These are phyloP conservation scores for Orchesellides sinensis DNA, from an alignment of 2,888 invertebrate species.

Conservation along the genomic window DNA sequence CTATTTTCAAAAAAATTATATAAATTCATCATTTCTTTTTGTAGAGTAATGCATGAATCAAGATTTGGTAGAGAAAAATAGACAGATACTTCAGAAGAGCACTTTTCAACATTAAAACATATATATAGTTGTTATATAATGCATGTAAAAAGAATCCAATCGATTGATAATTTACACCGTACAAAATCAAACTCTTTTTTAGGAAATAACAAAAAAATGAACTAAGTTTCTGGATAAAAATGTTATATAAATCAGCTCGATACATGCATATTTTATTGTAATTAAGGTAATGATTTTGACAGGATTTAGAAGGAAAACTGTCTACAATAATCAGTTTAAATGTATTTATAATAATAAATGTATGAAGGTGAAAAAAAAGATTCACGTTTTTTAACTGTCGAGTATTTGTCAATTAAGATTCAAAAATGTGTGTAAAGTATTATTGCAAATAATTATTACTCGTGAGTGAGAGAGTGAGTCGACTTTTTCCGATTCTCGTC, in stretches of 20 bases:
- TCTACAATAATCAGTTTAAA: not conserved
- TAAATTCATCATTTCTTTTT: too few species aligned
- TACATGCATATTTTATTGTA: conserved; percentile 48
- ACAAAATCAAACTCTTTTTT: too few species aligned
- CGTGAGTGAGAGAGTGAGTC: conserved; percentile 4
- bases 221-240: conserved; percentile 22
- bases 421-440: not conserved
- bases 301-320: conserved; percentile 37
- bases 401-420: conserved; percentile 61
- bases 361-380: conserved; percentile 36
- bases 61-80: too few species aligned
- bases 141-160: too few species aligned
- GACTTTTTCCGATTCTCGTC: not conserved
- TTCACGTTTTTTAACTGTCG: conserved; percentile 43
- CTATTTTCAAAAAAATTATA: too few species aligned
- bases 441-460: conserved; percentile 1
- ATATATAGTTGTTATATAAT: too few species aligned
- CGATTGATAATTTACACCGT: too few species aligned
- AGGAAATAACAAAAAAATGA: conserved; percentile 47
- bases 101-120: too few species aligned
- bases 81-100: too few species aligned
- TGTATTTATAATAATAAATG: conserved; percentile 14
- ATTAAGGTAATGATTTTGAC: conserved; percentile 30
- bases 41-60: too few species aligned
- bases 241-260: conserved; percentile 46